Evolutionary conservation across 2,888 invertebrate species (phyloP).

Genomic region (Drosophila barbarae): DNA sequence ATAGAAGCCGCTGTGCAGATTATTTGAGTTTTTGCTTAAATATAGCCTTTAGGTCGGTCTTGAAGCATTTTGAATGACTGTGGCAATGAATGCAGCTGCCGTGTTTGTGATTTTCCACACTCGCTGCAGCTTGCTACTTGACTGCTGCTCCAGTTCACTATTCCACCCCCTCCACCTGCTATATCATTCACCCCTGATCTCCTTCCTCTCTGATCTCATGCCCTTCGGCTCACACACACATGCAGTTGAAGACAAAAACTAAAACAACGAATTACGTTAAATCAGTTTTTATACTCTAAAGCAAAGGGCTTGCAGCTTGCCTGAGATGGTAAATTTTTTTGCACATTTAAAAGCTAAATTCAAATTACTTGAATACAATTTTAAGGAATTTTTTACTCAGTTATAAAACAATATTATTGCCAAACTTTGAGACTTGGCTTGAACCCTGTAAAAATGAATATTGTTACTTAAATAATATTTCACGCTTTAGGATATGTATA

Average conservation of each 20-base stretch:
- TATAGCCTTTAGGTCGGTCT: no score
- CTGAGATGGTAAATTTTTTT: not conserved
- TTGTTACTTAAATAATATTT: not conserved
- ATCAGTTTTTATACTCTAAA: slow-evolving; percentile 42
- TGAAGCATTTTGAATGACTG: slow-evolving; percentile 25
- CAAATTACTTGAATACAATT: not conserved
- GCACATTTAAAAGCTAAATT: not conserved
- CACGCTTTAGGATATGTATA: no score
- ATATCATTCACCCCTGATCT: not conserved
- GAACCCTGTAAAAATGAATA: not conserved
- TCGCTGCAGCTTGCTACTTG: slow-evolving; percentile 34
- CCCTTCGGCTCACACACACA: slow-evolving; percentile 1
- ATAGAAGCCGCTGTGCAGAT: no score
- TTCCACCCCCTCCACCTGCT: not conserved
- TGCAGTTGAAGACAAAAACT: slow-evolving; percentile 40
- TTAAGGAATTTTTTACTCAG: not conserved
- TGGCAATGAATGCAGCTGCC: slow-evolving; percentile 12
- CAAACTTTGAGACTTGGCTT: not conserved
- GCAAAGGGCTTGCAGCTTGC: not conserved
- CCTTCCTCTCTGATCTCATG: not conserved
- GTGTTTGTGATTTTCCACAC: slow-evolving; percentile 40
- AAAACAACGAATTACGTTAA: slow-evolving; percentile 56
- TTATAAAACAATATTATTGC: no score
- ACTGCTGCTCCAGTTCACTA: slow-evolving; percentile 34
- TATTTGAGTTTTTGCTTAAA: not conserved